A percentile compares a stretch with the other conserved stretches of the same genome.
Evolutionary conservation across 2,113 vertebrate genomes (phyloP).

Genomic region (Casuarius casuarius): DNA sequence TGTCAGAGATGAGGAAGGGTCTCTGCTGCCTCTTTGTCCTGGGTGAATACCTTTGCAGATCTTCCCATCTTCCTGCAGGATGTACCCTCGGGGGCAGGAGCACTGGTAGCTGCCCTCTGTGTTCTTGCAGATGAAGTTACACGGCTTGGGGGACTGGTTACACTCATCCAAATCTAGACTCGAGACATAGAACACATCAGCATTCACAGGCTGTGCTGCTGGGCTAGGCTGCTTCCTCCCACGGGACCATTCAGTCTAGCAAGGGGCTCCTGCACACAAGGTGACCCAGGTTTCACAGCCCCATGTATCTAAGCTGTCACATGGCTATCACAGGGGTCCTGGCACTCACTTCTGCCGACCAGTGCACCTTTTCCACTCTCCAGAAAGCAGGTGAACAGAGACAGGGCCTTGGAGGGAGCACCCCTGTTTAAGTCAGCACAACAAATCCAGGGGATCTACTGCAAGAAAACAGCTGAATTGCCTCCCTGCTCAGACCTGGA

Average conservation of each 20-base stretch:
- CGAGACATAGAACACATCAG: neutral
- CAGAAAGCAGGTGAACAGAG: neutral
- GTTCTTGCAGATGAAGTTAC: constrained; percentile 96
- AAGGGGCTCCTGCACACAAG: neutral
- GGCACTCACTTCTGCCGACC: neutral
- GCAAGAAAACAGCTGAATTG: neutral
- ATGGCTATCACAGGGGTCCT: neutral
- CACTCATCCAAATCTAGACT: constrained; percentile 92
- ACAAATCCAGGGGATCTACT: neutral
- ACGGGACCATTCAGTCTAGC: neutral
- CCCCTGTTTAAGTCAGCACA: neutral
- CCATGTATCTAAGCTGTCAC: neutral
- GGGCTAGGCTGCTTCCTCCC: neutral
- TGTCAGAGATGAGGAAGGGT: neutral
- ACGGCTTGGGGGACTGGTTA: constrained; percentile 87
- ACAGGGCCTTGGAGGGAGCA: neutral
- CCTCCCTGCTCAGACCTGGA: neutral
- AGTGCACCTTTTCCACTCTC: neutral
- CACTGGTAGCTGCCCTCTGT: constrained; percentile 94
- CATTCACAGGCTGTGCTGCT: neutral
- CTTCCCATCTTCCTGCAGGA: constrained; percentile 89
- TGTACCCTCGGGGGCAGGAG: constrained; percentile 91
- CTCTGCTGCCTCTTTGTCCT: neutral
- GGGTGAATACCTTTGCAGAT: constrained; percentile 88
- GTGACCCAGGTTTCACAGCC: neutral